These are phyloP conservation scores for Ridgeia piscesae DNA, from an alignment of 1,140 invertebrate species.

Conservation along the genomic window DNA sequence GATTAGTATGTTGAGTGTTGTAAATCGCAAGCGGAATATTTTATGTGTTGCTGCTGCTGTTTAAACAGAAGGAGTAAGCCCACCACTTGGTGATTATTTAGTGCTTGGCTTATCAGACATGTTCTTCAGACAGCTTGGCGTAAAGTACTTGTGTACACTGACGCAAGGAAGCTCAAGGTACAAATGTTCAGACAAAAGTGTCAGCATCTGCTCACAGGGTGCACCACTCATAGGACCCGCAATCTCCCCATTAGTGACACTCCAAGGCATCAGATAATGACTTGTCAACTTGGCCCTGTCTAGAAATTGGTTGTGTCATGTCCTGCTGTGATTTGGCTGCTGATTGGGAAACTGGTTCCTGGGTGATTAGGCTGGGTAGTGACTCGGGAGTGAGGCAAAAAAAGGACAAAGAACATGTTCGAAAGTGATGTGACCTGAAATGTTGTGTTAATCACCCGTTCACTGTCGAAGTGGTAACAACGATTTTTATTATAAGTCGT, in stretches of 20 bases:
- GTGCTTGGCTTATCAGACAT: background rate
- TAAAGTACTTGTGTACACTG: background rate
- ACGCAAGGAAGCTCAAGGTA: background rate
- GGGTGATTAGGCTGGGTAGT: background rate
- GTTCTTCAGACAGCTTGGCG: background rate
- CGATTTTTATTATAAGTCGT: background rate
- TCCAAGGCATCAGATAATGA: background rate
- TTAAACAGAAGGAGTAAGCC: background rate
- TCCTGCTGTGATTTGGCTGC: background rate
- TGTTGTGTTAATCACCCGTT: background rate
- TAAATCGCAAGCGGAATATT: background rate
- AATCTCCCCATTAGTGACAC: background rate
- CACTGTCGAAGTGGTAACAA: background rate
- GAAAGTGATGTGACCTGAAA: background rate
- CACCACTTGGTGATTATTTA: slow-evolving; percentile 1
- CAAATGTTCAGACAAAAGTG: background rate
- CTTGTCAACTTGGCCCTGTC: background rate
- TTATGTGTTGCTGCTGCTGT: background rate
- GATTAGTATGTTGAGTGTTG: background rate
- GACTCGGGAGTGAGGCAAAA: background rate
- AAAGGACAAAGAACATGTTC: background rate
- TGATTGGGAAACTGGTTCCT: background rate
- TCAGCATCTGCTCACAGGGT: background rate
- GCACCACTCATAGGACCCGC: background rate
- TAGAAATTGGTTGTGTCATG: background rate